A percentile compares a stretch with the other conserved stretches of the same genome.
These are phyloP conservation scores for Donacobius atricapilla DNA, from an alignment of 2,113 vertebrate species.

Conservation along the genomic window DNA sequence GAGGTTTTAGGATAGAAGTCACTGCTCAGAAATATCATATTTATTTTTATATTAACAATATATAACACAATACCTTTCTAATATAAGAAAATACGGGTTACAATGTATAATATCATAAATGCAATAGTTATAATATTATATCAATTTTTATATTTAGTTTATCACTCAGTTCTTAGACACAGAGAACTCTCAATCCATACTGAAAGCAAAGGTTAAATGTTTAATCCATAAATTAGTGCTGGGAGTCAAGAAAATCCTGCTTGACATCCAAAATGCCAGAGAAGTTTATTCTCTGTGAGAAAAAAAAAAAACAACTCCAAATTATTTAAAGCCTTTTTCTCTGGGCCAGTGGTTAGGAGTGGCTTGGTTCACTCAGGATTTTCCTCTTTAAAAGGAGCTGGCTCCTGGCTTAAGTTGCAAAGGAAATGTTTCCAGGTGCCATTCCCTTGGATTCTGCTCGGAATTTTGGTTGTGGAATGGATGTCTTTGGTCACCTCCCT, in stretches of 20 bases:
- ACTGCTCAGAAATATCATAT: background rate
- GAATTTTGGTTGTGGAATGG: background rate
- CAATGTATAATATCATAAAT: background rate
- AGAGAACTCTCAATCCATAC: background rate
- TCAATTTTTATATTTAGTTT: background rate
- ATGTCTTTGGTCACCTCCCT: background rate
- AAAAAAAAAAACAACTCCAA: background rate
- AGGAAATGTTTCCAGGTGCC: background rate
- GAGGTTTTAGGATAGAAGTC: background rate
- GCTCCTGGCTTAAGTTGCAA: background rate
- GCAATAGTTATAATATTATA: background rate
- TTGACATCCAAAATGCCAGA: background rate
- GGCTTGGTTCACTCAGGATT: background rate
- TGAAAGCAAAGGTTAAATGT: background rate
- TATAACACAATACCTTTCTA: background rate
- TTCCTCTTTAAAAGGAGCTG: background rate
- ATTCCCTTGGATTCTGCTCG: background rate
- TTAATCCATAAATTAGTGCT: background rate
- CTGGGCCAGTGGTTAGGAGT: background rate
- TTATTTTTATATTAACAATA: background rate
- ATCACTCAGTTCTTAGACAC: background rate
- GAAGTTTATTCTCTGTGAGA: background rate
- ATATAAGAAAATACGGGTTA: background rate
- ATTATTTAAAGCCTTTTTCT: background rate
- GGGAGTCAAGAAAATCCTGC: background rate